Conservation (phyloP, 2,797 vertebrate genomes). For the Semotilus atromaculatus region DNA sequence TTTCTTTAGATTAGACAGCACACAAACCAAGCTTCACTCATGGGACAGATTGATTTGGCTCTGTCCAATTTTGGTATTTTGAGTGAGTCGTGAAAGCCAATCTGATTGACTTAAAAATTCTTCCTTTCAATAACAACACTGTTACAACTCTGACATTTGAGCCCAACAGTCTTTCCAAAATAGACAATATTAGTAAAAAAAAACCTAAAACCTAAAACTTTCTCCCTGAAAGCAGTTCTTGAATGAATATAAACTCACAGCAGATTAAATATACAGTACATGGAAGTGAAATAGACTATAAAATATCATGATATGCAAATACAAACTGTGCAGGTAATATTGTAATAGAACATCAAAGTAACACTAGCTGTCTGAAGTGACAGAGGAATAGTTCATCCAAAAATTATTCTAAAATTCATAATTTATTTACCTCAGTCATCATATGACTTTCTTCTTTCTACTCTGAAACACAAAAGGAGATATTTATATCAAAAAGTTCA, state of each 20-base stretch:
- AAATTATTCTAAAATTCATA: not conserved
- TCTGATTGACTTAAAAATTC: not conserved
- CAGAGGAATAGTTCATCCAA: not conserved
- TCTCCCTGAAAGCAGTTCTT: not conserved
- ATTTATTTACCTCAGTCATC: not conserved
- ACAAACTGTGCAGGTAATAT: not conserved
- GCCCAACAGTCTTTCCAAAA: not conserved
- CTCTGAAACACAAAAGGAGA: not conserved
- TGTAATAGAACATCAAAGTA: not conserved
- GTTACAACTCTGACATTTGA: not conserved
- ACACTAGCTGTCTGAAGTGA: not conserved
- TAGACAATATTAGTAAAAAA: not conserved
- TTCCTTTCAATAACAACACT: conserved; percentile 27
- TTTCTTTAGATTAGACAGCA: not conserved
- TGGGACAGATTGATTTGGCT: not conserved
- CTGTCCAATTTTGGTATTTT: not conserved
- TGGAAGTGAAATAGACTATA: conserved; percentile 1
- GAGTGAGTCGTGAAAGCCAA: conserved; percentile 3
- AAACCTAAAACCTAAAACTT: too few species aligned
- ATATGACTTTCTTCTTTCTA: not conserved
- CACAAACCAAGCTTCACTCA: not conserved
- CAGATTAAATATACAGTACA: not conserved
- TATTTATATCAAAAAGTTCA: not conserved
- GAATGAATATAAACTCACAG: not conserved
- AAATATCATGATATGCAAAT: not conserved